These are phyloP conservation scores for Macropodus opercularis DNA, from an alignment of 2,797 vertebrate species.

Conservation along the genomic window DNA sequence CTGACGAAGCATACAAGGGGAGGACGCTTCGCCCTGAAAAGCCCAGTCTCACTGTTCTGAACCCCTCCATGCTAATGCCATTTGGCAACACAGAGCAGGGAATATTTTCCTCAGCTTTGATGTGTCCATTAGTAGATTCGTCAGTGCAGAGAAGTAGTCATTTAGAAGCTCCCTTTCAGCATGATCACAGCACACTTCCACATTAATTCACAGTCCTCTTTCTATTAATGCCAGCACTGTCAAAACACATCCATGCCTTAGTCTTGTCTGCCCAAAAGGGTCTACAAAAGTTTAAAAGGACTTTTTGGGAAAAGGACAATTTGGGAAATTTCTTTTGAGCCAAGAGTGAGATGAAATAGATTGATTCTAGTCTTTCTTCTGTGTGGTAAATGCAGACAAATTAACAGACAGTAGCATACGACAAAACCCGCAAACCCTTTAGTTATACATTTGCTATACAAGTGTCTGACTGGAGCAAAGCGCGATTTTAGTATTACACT, in stretches of 20 bases:
- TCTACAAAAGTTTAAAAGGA: conserved; percentile 20
- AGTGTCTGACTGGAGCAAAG: not conserved
- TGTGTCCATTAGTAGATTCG: conserved; percentile 75
- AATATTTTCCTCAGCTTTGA: conserved; percentile 71
- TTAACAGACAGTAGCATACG: conserved; percentile 4
- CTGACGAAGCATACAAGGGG: conserved; percentile 41
- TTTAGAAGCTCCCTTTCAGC: conserved; percentile 63
- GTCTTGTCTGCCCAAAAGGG: conserved; percentile 25
- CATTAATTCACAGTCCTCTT: conserved; percentile 51
- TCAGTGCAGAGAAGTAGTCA: conserved; percentile 57
- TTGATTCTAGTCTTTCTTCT: not conserved
- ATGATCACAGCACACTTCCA: conserved; percentile 65
- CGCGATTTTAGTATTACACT: not conserved
- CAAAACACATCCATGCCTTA: conserved; percentile 49
- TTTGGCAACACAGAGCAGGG: conserved; percentile 63
- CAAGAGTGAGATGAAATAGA: conserved; percentile 9
- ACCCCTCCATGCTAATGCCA: conserved; percentile 63
- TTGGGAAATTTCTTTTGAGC: conserved; percentile 19
- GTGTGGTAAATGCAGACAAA: not conserved
- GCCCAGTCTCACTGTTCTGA: conserved; percentile 50
- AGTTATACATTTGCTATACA: conserved; percentile 7
- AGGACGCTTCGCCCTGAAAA: conserved; percentile 48
- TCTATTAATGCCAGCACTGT: conserved; percentile 47
- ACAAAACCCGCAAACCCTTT: not conserved
- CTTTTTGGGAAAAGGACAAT: conserved; percentile 14